Conservation (phyloP, 2,888 invertebrate genomes). For the Gnatocerus cornutus region DNA sequence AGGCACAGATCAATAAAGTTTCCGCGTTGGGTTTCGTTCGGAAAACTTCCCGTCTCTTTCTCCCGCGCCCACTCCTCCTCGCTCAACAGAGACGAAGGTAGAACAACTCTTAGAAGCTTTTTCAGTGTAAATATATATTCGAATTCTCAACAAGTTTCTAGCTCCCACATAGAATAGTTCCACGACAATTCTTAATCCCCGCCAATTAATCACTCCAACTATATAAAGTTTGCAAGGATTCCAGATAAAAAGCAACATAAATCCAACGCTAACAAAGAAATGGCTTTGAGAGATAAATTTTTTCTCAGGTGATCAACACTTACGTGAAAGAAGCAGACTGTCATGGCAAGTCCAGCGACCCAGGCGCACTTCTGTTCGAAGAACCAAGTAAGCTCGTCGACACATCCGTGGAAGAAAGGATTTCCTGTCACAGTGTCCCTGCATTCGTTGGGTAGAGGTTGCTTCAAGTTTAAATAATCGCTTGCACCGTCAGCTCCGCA, state of each 20-base stretch:
- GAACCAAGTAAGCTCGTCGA: conserved; percentile 91
- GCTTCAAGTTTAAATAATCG: conserved; percentile 84
- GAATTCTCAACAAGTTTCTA: conserved; percentile 53
- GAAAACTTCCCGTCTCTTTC: conserved; percentile 29
- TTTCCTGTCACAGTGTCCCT: conserved; percentile 92
- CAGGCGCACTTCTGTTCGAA: conserved; percentile 88
- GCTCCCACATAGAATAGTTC: conserved; percentile 54
- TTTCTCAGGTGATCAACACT: conserved; percentile 63
- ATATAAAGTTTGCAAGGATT: conserved; percentile 64
- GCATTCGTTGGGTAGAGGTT: conserved; percentile 88
- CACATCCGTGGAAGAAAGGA: conserved; percentile 90
- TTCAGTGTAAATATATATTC: conserved; percentile 44
- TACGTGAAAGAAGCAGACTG: conserved; percentile 86
- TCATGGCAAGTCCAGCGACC: conserved; percentile 86
- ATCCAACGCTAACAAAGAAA: conserved; percentile 64
- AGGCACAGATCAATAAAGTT: conserved; percentile 45
- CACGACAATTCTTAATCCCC: conserved; percentile 65
- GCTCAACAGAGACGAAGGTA: conserved; percentile 7
- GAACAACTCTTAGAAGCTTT: conserved; percentile 19
- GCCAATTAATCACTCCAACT: conserved; percentile 66
- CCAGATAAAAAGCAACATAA: conserved; percentile 66
- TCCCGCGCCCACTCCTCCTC: not conserved
- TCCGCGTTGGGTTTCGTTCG: conserved; percentile 37
- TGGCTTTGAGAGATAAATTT: conserved; percentile 44
- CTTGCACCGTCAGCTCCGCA: conserved; percentile 91